Evolutionary conservation across 1,140 invertebrate genomes (phyloP), one percentile per base, ranked within the genome.

Genomic region (Formica selysi): DNA sequence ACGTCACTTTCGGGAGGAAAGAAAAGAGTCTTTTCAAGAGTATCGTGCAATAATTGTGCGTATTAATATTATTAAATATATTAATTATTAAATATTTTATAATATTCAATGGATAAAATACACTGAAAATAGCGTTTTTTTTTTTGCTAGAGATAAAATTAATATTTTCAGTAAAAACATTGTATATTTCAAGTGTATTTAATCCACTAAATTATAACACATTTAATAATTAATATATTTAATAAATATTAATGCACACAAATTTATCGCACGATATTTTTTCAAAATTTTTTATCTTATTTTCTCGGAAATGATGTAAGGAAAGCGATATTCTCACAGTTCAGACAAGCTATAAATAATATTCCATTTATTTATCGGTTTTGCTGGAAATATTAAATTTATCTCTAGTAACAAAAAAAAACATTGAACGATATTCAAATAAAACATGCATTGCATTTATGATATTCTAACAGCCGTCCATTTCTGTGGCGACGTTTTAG

Each of bases 281-380:
- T 48, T 65, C 10, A 8, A 16, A 38, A 29, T 7, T 57, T 44
- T 22, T 7, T 13, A 11, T 2, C 29, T 41, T 3, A 51, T 32
- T 13, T 6, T 81, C 44, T 0, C 7, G 0, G 19, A 32, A 71
- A 11, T 22, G 6, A 57, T 13, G 22, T 36, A 3, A 62, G 16
- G 2, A 22, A 26, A 38, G n/a, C 16, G 16, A 61, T 71, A 54
- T 81, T 73, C 44, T 81, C 13, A 41, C 62, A 22, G 11, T 68
- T 41, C 10, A 26, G 26, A 41, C 26, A 41, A 36, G n/a, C 3
- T 81, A 41, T 71, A 32, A 36, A 13, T 3, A 57, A 44, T 36
- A 41, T 59, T 81, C 51, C 29, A 19, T 81, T 71, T 81, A 71
- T 71, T 61, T 51, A 44, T 81, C 29, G 26, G 36, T 19, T 19